Evolutionary conservation across 2,113 vertebrate species (phyloP).

Genomic region (Amazona guildingii): DNA sequence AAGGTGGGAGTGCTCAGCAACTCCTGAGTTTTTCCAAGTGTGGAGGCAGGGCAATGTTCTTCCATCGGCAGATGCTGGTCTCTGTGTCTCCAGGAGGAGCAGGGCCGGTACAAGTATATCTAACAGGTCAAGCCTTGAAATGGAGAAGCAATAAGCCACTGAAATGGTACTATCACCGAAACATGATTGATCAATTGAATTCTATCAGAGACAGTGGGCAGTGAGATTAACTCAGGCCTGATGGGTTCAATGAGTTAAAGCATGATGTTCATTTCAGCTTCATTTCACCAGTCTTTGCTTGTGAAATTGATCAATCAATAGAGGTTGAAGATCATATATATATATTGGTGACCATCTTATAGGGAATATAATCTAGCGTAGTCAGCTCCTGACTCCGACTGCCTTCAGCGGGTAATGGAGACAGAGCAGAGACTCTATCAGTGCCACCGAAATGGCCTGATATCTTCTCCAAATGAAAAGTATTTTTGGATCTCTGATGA

Average conservation of each 20-base stretch:
- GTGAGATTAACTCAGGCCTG: constrained; percentile 99
- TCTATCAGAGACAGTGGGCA: constrained; percentile 98
- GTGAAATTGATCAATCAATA: constrained; percentile 97
- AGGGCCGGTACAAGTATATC: constrained; percentile 73
- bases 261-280: constrained; percentile 97
- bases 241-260: constrained; percentile 98
- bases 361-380: constrained; percentile 82
- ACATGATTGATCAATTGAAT: constrained; percentile 99
- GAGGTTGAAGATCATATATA: constrained; percentile 94
- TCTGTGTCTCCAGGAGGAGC: constrained; percentile 74
- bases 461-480: constrained; percentile 86
- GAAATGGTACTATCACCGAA: constrained; percentile 99
- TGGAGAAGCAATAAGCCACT: constrained; percentile 98
- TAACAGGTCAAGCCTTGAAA: constrained; percentile 86
- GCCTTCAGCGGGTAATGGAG: constrained; percentile 80
- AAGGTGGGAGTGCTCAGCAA: not conserved
- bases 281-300: constrained; percentile 93
- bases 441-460: constrained; percentile 81
- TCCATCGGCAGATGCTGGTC: constrained; percentile 58
- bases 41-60: constrained; percentile 18
- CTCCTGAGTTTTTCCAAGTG: not conserved
- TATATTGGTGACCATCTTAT: constrained; percentile 82
- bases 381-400: constrained; percentile 77
- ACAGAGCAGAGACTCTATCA: constrained; percentile 84
- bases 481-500: constrained; percentile 87